Conservation (phyloP, 2,888 invertebrate genomes). For the Lypha dubia region DNA sequence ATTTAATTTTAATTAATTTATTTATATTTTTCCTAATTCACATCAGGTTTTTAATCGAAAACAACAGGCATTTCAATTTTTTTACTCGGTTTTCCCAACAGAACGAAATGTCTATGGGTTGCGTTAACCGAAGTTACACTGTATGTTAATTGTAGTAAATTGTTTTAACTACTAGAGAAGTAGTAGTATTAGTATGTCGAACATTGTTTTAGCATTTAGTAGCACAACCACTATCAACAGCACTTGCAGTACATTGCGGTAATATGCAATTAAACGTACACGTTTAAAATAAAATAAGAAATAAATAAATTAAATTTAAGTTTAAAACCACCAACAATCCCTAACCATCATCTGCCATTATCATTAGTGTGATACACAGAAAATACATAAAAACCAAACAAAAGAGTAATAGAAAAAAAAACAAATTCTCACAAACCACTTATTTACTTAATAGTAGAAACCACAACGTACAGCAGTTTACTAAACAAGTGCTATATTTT, state of each 20-base stretch:
- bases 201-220: background rate
- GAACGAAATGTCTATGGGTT: too few species aligned
- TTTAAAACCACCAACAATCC: too few species aligned
- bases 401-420: background rate
- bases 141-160: too few species aligned
- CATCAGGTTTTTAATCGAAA: too few species aligned
- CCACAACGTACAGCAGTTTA: background rate
- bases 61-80: too few species aligned
- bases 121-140: too few species aligned
- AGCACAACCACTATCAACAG: background rate
- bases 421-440: constrained; percentile 10
- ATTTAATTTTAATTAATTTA: too few species aligned
- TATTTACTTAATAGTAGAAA: constrained; percentile 11
- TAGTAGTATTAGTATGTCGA: too few species aligned
- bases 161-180: too few species aligned
- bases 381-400: background rate
- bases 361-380: background rate
- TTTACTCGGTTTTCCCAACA: too few species aligned
- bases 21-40: too few species aligned
- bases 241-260: background rate
- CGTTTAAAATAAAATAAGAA: constrained; percentile 33
- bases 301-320: constrained; percentile 20
- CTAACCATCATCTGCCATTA: constrained; percentile 27
- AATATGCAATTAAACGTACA: constrained; percentile 44
- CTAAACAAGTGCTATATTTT: background rate